Percentiles rank a stretch among this genome's conserved stretches.
Evolutionary conservation across 2,797 vertebrate genomes (phyloP).

Genomic region (Gallinago stenura): DNA sequence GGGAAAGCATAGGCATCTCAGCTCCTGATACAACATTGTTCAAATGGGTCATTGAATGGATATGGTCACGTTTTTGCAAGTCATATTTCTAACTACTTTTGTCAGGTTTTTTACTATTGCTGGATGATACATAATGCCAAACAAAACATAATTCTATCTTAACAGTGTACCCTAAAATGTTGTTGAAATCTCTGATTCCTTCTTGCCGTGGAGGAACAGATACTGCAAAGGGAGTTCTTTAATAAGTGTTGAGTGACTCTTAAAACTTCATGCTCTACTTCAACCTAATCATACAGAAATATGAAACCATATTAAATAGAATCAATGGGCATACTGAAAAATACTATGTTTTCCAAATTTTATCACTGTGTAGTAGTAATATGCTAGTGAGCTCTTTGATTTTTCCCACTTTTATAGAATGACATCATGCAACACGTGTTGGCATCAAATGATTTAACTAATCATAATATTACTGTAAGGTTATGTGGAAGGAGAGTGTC

Average conservation of each 20-base stretch:
- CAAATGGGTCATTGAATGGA: not conserved
- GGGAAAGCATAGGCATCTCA: not conserved
- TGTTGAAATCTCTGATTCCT: not conserved
- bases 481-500: not conserved
- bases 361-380: too few relatives aligned
- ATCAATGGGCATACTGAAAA: not conserved
- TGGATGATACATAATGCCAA: not conserved
- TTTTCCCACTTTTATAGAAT: not conserved
- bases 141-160: not conserved
- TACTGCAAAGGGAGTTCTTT: not conserved
- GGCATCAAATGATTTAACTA: not conserved
- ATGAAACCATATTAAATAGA: not conserved
- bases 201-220: not conserved
- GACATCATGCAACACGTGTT: not conserved
- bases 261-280: not conserved
- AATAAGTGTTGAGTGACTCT: not conserved
- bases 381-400: not conserved
- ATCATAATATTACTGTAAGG: not conserved
- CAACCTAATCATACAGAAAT: not conserved
- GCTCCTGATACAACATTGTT: not conserved
- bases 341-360: not conserved
- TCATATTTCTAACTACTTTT: not conserved
- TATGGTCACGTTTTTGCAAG: not conserved
- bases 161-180: not conserved
- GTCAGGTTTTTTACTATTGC: not conserved